Evolutionary conservation across 1,140 invertebrate genomes (phyloP), one percentile per base, ranked within the genome.

Genomic region (Drosophila aff.): DNA sequence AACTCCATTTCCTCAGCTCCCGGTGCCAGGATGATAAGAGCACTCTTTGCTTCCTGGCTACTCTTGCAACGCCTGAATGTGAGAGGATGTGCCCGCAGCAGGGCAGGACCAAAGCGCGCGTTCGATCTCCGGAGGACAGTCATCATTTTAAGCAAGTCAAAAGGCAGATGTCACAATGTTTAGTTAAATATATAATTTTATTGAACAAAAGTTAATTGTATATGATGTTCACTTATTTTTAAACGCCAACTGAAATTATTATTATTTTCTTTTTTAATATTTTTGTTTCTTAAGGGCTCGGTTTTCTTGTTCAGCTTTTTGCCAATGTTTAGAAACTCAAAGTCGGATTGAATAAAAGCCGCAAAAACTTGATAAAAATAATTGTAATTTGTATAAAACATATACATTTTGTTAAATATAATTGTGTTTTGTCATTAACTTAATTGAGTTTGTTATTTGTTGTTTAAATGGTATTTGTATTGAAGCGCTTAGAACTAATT

Each of bases 131-230:
- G 18, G 1, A 44, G 7, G 23, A 11, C n/a, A 15, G 21, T 15
- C 26, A 69, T 3, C 47, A 69, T 68, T 16, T 33, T 8, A 15
- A 7, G 33, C 44, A 31, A 11, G 10, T 36, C 8, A 68, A n/a
- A 23, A 69, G 15, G 7, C 52, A n/a, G n/a, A n/a, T n/a, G n/a
- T n/a, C n/a, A 15, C 4, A 5, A 15, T 38, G 7, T 78, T 89
- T 89, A 82, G 79, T 87, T 85, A 89, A 81, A 89, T 87, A 89
- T 87, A 89, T 89, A 89, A 74, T 83, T 85, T 86, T 89, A 89
- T 87, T 87, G 84, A 87, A 87, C 83, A 87, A 76, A 89, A 86
- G 80, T 77, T 69, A 89, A 63, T 74, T 86, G 84, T 86, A 82
- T 86, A 83, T 87, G 73, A 64, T 77, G 81, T 82, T 86, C 60